These are phyloP conservation scores for Bombus superbus DNA, from an alignment of 1,140 invertebrate species.

Conservation along the genomic window DNA sequence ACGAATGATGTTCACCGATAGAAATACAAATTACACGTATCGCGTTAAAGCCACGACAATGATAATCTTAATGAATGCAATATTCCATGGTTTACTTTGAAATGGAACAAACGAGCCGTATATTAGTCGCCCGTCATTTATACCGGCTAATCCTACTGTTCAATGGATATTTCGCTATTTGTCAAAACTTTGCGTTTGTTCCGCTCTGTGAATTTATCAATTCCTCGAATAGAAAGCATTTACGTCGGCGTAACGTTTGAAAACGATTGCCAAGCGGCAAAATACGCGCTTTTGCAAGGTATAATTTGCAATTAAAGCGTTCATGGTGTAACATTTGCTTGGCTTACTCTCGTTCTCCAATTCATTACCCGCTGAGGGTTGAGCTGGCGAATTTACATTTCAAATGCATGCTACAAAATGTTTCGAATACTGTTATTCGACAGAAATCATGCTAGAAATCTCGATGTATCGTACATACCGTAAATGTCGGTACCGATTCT, in stretches of 20 bases:
- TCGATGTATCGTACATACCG: no score
- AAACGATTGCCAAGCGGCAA: not conserved
- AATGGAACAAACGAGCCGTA: not conserved
- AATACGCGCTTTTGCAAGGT: not conserved
- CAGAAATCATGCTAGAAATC: not conserved
- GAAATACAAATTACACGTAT: conserved; percentile 10
- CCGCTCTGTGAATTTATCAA: not conserved
- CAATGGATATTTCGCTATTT: not conserved
- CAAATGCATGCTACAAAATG: not conserved
- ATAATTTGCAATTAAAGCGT: not conserved
- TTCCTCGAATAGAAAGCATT: no score
- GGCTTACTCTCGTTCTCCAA: not conserved
- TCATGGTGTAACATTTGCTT: not conserved
- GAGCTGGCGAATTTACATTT: not conserved
- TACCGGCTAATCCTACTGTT: not conserved
- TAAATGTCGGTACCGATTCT: no score
- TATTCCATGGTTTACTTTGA: not conserved
- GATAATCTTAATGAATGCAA: conserved; percentile 26
- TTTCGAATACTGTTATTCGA: not conserved
- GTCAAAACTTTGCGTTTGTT: not conserved
- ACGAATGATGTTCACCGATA: conserved; percentile 8
- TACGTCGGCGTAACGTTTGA: not conserved
- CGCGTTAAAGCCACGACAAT: not conserved
- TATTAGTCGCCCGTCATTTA: not conserved
- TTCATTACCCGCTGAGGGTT: not conserved